A percentile compares a stretch with the other conserved stretches of the same genome.
Conservation (phyloP, 2,797 vertebrate species). For the Pipistrellus pygmaeus region DNA sequence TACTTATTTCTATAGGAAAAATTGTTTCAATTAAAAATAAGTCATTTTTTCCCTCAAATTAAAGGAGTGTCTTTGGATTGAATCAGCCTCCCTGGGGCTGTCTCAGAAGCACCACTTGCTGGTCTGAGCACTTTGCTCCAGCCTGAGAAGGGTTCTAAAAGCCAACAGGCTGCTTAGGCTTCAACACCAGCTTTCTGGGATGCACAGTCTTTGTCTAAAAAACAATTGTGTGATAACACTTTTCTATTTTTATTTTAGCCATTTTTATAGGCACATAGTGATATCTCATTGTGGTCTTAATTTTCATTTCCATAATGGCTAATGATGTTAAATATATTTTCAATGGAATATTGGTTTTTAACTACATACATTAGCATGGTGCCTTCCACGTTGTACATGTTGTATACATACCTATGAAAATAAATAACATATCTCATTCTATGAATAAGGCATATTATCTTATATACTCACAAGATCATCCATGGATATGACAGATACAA, state of each 20-base stretch:
- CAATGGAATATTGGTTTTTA: not conserved
- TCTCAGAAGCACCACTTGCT: not conserved
- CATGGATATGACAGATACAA: not conserved
- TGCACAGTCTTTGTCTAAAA: not conserved
- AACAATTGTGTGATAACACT: not conserved
- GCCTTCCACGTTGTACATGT: not conserved
- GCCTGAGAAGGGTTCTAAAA: not conserved
- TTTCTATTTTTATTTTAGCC: not conserved
- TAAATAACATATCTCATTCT: not conserved
- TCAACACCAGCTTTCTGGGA: not conserved
- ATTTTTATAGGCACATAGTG: not conserved
- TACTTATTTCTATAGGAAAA: not conserved
- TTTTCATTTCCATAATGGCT: not conserved
- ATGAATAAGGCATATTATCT: not conserved
- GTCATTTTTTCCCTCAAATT: not conserved
- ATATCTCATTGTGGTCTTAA: not conserved
- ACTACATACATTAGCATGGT: not conserved
- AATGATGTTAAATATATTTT: not conserved
- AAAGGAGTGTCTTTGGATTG: not conserved
- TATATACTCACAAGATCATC: not conserved
- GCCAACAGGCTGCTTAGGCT: not conserved
- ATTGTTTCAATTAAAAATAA: not conserved
- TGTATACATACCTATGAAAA: not conserved
- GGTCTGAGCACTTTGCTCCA: not conserved
- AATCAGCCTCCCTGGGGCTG: not conserved